Evolutionary conservation across 1,140 invertebrate species (phyloP).

Genomic region (Drosophila ironensis): DNA sequence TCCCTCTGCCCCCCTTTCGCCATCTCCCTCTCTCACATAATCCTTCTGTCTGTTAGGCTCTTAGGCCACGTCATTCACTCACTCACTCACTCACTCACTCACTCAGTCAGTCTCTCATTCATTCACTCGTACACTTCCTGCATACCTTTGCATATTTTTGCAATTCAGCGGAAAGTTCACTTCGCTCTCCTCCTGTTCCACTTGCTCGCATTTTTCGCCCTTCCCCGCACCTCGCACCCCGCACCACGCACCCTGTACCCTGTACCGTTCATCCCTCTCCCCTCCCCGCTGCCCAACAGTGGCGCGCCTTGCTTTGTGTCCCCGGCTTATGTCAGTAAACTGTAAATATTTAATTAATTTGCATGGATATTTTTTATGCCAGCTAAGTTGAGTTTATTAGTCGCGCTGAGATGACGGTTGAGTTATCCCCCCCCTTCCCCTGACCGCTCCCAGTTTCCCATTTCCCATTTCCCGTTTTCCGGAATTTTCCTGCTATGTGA

Average conservation of each 20-base stretch:
- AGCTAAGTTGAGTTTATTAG: slow-evolving; percentile 75
- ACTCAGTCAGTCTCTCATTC: slow-evolving; percentile 39
- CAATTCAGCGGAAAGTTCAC: slow-evolving; percentile 75
- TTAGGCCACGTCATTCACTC: slow-evolving; percentile 23
- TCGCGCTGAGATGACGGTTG: slow-evolving; percentile 37
- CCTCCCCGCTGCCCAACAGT: no score
- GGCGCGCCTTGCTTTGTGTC: no score
- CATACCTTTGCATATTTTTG: slow-evolving; percentile 79
- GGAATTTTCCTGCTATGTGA: slow-evolving; percentile 5
- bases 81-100: slow-evolving; percentile 35
- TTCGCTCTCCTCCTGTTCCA: slow-evolving; percentile 36
- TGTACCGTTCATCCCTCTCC: no score
- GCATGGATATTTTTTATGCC: slow-evolving; percentile 77
- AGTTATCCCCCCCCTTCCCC: no score
- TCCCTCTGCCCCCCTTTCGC: no score
- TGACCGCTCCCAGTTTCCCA: no score
- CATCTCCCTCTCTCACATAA: not conserved
- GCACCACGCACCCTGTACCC: no score
- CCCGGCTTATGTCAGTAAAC: slow-evolving; percentile 73
- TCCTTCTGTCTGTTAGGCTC: slow-evolving; percentile 25
- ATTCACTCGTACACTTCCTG: slow-evolving; percentile 40
- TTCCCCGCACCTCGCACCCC: not conserved
- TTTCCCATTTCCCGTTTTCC: slow-evolving; percentile 12
- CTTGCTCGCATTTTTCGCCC: slow-evolving; percentile 1
- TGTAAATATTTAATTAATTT: slow-evolving; percentile 80